These are phyloP conservation scores for Cariama cristata DNA, from an alignment of 2,113 vertebrate genomes.

Conservation along the genomic window DNA sequence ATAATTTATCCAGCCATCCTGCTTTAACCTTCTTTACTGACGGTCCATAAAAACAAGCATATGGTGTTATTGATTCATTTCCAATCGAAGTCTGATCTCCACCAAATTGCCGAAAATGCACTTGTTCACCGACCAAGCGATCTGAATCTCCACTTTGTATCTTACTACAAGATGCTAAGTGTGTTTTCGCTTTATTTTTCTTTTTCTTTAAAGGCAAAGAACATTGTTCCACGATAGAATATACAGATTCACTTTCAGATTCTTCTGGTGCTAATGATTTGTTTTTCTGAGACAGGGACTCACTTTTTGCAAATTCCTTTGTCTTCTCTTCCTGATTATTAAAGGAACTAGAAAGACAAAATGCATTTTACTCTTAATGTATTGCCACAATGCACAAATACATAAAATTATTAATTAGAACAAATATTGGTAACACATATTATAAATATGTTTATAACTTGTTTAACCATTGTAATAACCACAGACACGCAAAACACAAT, in stretches of 20 bases:
- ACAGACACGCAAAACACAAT: not conserved
- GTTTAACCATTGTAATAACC: not conserved
- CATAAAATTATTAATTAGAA: not conserved
- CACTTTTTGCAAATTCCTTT: conserved; percentile 55
- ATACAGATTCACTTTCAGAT: conserved; percentile 75
- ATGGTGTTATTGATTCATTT: conserved; percentile 84
- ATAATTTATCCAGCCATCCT: conserved; percentile 96
- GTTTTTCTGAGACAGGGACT: conserved; percentile 54
- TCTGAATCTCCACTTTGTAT: conserved; percentile 41
- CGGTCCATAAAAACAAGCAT: conserved; percentile 92
- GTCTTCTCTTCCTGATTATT: conserved; percentile 36
- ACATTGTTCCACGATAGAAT: conserved; percentile 82
- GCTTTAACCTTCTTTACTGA: conserved; percentile 78
- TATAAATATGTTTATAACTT: not conserved
- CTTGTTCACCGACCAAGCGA: conserved; percentile 61
- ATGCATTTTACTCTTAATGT: not conserved
- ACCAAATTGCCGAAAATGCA: conserved; percentile 46
- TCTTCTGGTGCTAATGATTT: conserved; percentile 13
- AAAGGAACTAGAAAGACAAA: conserved; percentile 40
- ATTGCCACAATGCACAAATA: not conserved
- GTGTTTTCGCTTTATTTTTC: conserved; percentile 50
- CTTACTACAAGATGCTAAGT: not conserved
- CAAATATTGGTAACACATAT: not conserved
- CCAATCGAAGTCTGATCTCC: not conserved
- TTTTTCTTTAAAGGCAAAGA: conserved; percentile 61